A percentile compares a stretch with the other conserved stretches of the same genome.
Conservation (phyloP, 2,797 vertebrate species). For the Spondyliosoma cantharus region DNA sequence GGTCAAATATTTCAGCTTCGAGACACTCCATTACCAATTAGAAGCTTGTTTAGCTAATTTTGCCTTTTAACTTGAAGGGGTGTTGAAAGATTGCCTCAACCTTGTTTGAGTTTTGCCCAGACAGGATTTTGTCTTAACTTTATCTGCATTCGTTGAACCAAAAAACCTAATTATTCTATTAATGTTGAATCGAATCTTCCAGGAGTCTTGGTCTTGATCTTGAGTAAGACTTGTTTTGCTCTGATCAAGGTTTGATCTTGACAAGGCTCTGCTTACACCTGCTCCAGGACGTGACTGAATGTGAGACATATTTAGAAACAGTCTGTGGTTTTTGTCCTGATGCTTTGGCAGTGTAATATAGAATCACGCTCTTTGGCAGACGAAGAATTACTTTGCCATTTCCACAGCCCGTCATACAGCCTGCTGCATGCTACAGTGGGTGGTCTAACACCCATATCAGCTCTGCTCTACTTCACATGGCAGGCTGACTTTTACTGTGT, state of each 20-base stretch:
- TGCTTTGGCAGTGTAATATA: not conserved
- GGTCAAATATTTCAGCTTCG: not conserved
- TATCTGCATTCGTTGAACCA: not conserved
- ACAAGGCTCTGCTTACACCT: not conserved
- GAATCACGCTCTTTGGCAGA: constrained; percentile 33
- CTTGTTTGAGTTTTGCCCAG: not conserved
- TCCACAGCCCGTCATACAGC: constrained; percentile 2
- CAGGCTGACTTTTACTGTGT: constrained; percentile 25
- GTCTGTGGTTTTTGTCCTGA: constrained; percentile 2
- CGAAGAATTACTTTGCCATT: constrained; percentile 41
- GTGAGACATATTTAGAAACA: not conserved
- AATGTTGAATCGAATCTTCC: not conserved
- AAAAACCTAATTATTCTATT: not conserved
- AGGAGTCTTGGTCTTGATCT: not conserved
- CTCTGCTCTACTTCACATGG: constrained; percentile 49
- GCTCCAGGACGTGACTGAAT: not conserved
- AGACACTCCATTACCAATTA: constrained; percentile 3
- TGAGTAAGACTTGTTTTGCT: not conserved
- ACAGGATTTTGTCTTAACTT: not conserved
- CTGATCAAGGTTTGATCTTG: not conserved
- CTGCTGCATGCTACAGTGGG: constrained; percentile 35
- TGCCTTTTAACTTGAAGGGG: not conserved
- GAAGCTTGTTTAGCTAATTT: not conserved
- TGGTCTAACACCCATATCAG: constrained; percentile 54
- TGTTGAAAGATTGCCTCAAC: too few species aligned